phyloP scores from a whole-genome alignment of 2,888 invertebrate species.

The Piscicola geometra region DNA sequence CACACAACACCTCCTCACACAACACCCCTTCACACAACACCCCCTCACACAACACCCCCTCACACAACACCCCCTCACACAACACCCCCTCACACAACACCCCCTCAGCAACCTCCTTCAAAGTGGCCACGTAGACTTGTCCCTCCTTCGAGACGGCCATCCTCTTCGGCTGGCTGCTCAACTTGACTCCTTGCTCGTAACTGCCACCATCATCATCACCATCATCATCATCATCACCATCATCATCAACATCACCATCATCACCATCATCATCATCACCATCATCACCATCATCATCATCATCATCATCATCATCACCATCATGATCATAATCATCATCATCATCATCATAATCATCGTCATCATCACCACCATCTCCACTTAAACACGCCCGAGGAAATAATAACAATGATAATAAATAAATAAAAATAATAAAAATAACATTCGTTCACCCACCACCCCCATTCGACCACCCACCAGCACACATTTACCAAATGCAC shows the following conservation, averaged over 20 bases:
- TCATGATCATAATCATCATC: slow-evolving; percentile 30
- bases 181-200: slow-evolving; percentile 36
- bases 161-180: slow-evolving; percentile 83
- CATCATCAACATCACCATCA: slow-evolving; percentile 29
- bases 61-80: no score
- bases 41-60: no score
- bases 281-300: slow-evolving; percentile 29
- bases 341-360: slow-evolving; percentile 25
- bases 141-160: slow-evolving; percentile 71
- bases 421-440: no score
- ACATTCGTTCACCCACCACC: no score
- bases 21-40: no score
- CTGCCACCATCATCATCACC: no score
- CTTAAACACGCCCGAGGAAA: no score
- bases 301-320: slow-evolving; percentile 28
- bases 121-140: slow-evolving; percentile 71
- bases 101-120: slow-evolving; percentile 85
- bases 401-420: no score
- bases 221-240: slow-evolving; percentile 16
- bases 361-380: slow-evolving; percentile 2
- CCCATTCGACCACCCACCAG: no score
- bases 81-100: no score
- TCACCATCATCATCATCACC: slow-evolving; percentile 21
- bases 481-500: no score
- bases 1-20: no score